These are phyloP conservation scores for Lerista edwardsae DNA, from an alignment of 2,797 vertebrate genomes.

Conservation along the genomic window DNA sequence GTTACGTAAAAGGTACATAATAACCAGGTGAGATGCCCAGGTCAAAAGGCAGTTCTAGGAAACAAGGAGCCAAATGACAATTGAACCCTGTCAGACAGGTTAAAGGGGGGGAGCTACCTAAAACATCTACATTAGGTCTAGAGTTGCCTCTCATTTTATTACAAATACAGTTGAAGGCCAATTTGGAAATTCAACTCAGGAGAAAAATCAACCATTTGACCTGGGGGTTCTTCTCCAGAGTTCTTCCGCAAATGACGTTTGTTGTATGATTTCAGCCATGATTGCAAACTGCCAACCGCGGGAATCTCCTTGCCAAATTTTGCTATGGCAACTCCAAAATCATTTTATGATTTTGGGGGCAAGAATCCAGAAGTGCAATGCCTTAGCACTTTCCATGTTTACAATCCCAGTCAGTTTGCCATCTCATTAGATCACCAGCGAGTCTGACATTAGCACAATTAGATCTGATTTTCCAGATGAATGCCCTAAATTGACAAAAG, in stretches of 20 bases:
- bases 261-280: no score
- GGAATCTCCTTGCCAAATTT: not conserved
- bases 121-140: not conserved
- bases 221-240: not conserved
- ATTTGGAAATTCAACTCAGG: not conserved
- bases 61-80: no score
- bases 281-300: no score
- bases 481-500: slow-evolving; percentile 24
- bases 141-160: not conserved
- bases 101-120: no score
- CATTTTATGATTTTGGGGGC: no score
- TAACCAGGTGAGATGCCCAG: no score
- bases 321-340: not conserved
- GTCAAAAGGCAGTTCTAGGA: no score
- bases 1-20: no score
- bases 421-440: slow-evolving; percentile 29
- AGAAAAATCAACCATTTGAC: not conserved
- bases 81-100: no score
- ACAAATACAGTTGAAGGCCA: not conserved
- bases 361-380: not conserved
- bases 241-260: not conserved
- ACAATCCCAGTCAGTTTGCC: not conserved
- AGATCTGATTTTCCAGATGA: slow-evolving; percentile 27
- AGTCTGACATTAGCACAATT: slow-evolving; percentile 22
- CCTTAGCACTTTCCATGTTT: slow-evolving; percentile 8